These are phyloP conservation scores for Lethrus apterus DNA, from an alignment of 1,140 invertebrate genomes.

Conservation along the genomic window DNA sequence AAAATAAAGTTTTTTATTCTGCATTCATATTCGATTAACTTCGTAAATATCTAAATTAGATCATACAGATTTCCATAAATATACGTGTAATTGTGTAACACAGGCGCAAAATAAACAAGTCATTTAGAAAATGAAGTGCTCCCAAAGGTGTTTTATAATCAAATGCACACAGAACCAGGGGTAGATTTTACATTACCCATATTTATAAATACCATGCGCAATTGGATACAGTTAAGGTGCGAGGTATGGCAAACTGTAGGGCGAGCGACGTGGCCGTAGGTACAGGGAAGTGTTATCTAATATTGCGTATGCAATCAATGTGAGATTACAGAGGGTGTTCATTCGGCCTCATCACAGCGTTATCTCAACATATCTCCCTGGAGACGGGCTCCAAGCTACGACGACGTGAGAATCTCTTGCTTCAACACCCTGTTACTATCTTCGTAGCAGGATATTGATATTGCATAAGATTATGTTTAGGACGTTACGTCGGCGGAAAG, in stretches of 20 bases:
- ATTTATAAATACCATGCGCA: conserved; percentile 14
- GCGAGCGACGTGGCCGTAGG: conserved; percentile 16
- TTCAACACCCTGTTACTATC: conserved; percentile 12
- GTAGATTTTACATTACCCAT: conserved; percentile 12
- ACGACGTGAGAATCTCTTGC: conserved; percentile 17
- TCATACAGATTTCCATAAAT: no score
- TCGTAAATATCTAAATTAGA: no score
- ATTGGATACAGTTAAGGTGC: conserved; percentile 14
- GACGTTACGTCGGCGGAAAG: no score
- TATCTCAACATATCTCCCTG: conserved; percentile 30
- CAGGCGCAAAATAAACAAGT: conserved; percentile 12
- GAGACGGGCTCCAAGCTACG: conserved; percentile 18
- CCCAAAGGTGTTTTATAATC: conserved; percentile 15
- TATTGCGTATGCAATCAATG: conserved; percentile 33
- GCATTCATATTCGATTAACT: no score
- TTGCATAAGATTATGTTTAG: conserved; percentile 15
- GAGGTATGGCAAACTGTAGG: conserved; percentile 5
- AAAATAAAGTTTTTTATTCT: no score
- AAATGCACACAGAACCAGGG: conserved; percentile 7
- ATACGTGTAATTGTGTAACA: no score
- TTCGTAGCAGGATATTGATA: conserved; percentile 19
- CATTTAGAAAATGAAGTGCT: conserved; percentile 14
- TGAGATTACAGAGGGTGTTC: conserved; percentile 29
- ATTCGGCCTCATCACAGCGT: conserved; percentile 25
- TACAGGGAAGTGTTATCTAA: conserved; percentile 28